Evolutionary conservation across 2,113 vertebrate species (phyloP), one percentile per base, ranked within the genome.

Genomic region (Alectura lathami): DNA sequence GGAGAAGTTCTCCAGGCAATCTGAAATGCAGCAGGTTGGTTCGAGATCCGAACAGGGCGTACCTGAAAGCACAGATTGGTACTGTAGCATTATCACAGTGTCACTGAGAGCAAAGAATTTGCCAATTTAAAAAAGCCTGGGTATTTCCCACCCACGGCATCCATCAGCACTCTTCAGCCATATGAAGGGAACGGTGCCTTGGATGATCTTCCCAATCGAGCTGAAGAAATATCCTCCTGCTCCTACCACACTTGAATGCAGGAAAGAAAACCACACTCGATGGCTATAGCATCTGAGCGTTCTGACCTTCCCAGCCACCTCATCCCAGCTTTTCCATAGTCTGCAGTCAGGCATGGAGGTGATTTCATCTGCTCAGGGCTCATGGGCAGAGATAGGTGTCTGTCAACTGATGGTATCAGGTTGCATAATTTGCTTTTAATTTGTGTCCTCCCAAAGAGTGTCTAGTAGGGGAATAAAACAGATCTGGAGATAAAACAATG

Each of bases 381-480:
- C 23, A 79, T 78, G 86, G 86, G 92, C 38, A 92, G 92, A 93
- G 76, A 93, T 42, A 78, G 73, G 76, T 86, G 80, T 81, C 88
- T 91, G 83, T 81, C 89, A 80, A 81, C 79, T 91, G 91, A 96
- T 96, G 79, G 69, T 88, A 96, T 91, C 86, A 72, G 60, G 68
- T 72, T 64, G 56, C 90, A 94, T 95, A 94, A 96, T 94, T 96
- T 91, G 83, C 73, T 94, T 94, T 94, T 89, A 91, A 94, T 97
- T 94, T 95, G 63, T 88, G 78, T 90, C 85, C 47, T 85, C 72
- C 54, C 78, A 53, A 72, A 63, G 32, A 87, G 64, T 34, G 38
- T 83, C 66, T 90, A 81, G 56, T 64, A 38, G 14, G 43, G 42
- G 36, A 89, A 94, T 78, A 70, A 86, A 88, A 86, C 24, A 93